These are phyloP conservation scores for Wasmannia auropunctata DNA, from an alignment of 1,140 invertebrate species.

Conservation along the genomic window DNA sequence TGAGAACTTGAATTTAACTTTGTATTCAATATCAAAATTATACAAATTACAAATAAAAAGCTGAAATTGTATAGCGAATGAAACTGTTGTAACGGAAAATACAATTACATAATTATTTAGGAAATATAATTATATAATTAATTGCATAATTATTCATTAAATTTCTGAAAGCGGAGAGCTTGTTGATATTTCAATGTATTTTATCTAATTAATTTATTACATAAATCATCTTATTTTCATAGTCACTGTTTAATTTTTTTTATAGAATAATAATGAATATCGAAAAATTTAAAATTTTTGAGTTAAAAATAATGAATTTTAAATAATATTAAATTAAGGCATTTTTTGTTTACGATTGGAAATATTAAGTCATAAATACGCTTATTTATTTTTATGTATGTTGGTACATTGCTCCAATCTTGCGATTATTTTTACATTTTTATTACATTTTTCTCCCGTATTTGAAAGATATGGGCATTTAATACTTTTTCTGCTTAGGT, in stretches of 20 bases:
- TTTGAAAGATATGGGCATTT: background rate
- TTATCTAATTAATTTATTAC: slow-evolving; percentile 19
- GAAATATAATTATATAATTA: background rate
- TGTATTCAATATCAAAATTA: background rate
- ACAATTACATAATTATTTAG: background rate
- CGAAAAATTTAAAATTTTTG: background rate
- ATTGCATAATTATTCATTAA: background rate
- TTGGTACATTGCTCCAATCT: background rate
- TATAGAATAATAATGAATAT: background rate
- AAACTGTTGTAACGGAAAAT: background rate
- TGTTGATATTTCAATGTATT: background rate
- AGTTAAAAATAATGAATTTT: slow-evolving; percentile 12
- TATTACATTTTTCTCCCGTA: background rate
- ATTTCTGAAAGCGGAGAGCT: background rate
- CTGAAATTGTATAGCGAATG: background rate
- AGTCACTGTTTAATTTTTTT: background rate
- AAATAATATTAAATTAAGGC: slow-evolving; percentile 5
- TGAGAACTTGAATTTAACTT: background rate
- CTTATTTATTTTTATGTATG: background rate
- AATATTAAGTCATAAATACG: background rate
- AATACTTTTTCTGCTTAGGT: background rate
- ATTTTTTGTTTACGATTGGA: background rate
- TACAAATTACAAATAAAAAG: background rate
- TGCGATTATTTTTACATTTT: background rate
- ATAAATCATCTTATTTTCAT: background rate